Evolutionary conservation across 2,888 invertebrate genomes (phyloP), one percentile per base, ranked within the genome.

Genomic region (Hydraecia micacea): DNA sequence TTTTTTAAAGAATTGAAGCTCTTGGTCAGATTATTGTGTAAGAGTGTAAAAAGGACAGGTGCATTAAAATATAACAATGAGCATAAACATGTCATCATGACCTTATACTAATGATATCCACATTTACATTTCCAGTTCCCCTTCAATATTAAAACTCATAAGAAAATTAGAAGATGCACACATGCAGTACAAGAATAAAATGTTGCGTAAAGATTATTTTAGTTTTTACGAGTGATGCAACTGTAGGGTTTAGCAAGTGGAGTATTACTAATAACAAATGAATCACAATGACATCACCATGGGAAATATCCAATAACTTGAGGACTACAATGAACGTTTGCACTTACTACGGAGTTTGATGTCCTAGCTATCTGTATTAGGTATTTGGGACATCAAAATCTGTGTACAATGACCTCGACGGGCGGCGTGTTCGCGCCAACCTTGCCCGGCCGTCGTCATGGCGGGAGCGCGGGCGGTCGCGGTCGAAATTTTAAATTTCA

Each of bases 351-450:
- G 71, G 81, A 84, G 79, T 89, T 86, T 73, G 76, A 85, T 88
- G 88, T 81, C 87, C 89, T 91, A 90, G 90, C 90, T 90, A 89
- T 88, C 88, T 89, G 89, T 91, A 91, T 93, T 94, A 94, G 93
- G 94, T 95, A 96, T 96, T 95, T 95, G 93, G 96, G 95, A 94
- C 95, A 94, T 94, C 93, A 93, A 94, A 80, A 94, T 91, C 93
- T 91, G 92, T 95, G 95, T 96, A 92, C 95, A 95, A 92, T 94
- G 96, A 96, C 96, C 96, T 96, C 95, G 94, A 69, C 89, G 87
- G 84, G 87, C 90, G 89, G 90, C 90, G 92, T 89, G 94, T 91
- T 94, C 94, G 93, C 93, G 93, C 90, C 94, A 94, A 94, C 95
- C 95, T 95, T 94, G 94, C 91, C 87, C 89, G 88, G 86, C 81